Evolutionary conservation across 2,888 invertebrate genomes (phyloP), one percentile per base, ranked within the genome.

Genomic region (Corythucha ciliata): DNA sequence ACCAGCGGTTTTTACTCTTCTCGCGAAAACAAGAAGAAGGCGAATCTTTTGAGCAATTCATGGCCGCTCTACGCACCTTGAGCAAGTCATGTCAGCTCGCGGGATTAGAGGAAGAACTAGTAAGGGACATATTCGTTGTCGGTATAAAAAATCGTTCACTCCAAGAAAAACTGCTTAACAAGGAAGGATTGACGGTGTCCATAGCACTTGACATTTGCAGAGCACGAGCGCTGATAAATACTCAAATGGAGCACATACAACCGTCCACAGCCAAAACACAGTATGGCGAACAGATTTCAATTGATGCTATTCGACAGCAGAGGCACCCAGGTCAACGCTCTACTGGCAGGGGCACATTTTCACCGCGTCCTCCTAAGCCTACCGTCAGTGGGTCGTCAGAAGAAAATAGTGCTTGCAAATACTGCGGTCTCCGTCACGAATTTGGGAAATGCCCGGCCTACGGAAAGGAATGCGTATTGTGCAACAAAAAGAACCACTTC

Each of bases 11-110:
- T n/a, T n/a, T n/a, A n/a, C n/a, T n/a, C n/a, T n/a, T n/a, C n/a
- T n/a, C n/a, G n/a, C n/a, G 41, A 21, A 36, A 49, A 29, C 49
- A 49, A 24, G 22, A 36, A 5, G 18, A 27, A 3, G 49, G 49
- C 18, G 49, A 49, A 22, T 41, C 41, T 2, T 49, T 6, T 20
- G 49, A 49, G 26, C 49, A 42, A 21, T 49, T 16, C 26, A 42
- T 49, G 39, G 20, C 49, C 5, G 41, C 27, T 3, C 27, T 49
- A n/a, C 22, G 39, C 4, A 49, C 26, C 20, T n/a, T 49, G 27
- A 29, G 41, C 14, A 8, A 26, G 18, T 24, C 20, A 3, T 49
- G 41, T 20, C 21, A 49, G 12, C 41, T 49, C 29, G 41, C 32
- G 7, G 5, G 4, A 4, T 22, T 49, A 1, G n/a, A 25, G 20